Evolutionary conservation across 2,113 vertebrate genomes (phyloP).

Genomic region (Chiloscyllium plagiosum): DNA sequence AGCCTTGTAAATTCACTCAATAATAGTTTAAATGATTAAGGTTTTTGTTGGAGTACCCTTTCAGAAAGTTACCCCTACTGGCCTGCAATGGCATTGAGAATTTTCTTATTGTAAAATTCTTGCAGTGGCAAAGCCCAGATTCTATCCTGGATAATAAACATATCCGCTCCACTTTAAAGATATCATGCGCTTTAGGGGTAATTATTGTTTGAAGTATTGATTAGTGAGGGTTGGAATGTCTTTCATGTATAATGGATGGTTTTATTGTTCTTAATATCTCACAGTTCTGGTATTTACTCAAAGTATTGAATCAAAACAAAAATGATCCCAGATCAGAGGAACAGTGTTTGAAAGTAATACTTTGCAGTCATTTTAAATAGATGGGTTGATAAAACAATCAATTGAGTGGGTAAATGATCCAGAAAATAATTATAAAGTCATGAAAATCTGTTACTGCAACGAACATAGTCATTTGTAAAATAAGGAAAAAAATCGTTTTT

Average conservation of each 20-base stretch:
- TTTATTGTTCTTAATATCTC: not conserved
- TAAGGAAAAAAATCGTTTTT: not conserved
- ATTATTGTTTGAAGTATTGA: slow-evolving; percentile 14
- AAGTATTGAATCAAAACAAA: not conserved
- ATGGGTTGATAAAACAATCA: not conserved
- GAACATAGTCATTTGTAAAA: not conserved
- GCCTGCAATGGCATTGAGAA: not conserved
- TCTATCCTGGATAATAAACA: not conserved
- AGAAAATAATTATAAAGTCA: slow-evolving; percentile 20
- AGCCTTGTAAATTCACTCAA: not conserved
- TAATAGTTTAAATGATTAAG: not conserved
- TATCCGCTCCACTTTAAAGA: not conserved
- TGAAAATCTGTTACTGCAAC: not conserved
- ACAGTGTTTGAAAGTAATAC: not conserved
- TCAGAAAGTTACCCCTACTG: not conserved
- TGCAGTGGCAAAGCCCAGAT: too few relatives aligned
- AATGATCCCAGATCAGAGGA: not conserved
- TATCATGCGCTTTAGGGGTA: not conserved
- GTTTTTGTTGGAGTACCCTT: not conserved
- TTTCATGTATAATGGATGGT: slow-evolving; percentile 10
- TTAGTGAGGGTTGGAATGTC: not conserved
- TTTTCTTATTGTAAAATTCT: not conserved
- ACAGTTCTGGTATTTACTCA: not conserved
- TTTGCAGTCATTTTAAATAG: slow-evolving; percentile 29
- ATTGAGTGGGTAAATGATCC: not conserved